Evolutionary conservation across 2,113 vertebrate species (phyloP).

Genomic region (Noturus placidus): DNA sequence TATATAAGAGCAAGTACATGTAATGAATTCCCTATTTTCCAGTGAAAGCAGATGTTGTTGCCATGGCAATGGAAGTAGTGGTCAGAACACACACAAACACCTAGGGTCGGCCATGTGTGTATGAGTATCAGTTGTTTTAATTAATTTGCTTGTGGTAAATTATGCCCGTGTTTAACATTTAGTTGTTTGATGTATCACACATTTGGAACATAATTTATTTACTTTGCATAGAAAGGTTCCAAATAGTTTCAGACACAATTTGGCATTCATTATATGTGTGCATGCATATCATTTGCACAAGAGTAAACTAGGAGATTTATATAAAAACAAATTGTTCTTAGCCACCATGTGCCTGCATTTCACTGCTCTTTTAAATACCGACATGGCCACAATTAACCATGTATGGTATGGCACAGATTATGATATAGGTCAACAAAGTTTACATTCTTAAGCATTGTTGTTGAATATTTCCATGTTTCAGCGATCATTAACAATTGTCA

Average conservation of each 20-base stretch:
- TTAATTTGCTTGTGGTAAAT: background rate
- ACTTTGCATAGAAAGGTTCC: background rate
- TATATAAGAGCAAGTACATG: background rate
- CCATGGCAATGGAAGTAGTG: conserved; percentile 48
- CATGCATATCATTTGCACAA: background rate
- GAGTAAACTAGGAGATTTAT: background rate
- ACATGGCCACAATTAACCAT: background rate
- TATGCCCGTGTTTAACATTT: background rate
- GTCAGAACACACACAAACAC: conserved; percentile 48
- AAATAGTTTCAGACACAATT: background rate
- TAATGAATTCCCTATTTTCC: conserved; percentile 35
- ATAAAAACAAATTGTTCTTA: background rate
- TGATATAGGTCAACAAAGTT: background rate
- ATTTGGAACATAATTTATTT: background rate
- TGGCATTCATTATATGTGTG: background rate
- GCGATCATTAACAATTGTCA: background rate
- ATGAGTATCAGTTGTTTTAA: conserved; percentile 4
- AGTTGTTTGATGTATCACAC: background rate
- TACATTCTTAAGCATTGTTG: background rate
- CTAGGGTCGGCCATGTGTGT: conserved; percentile 54
- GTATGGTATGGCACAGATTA: background rate
- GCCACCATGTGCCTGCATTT: background rate
- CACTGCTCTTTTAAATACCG: background rate
- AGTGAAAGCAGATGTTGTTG: conserved; percentile 45
- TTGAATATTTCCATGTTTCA: background rate